phyloP scores from a whole-genome alignment of 92 coral and sea anemone genomes.

The Porites lobata region DNA sequence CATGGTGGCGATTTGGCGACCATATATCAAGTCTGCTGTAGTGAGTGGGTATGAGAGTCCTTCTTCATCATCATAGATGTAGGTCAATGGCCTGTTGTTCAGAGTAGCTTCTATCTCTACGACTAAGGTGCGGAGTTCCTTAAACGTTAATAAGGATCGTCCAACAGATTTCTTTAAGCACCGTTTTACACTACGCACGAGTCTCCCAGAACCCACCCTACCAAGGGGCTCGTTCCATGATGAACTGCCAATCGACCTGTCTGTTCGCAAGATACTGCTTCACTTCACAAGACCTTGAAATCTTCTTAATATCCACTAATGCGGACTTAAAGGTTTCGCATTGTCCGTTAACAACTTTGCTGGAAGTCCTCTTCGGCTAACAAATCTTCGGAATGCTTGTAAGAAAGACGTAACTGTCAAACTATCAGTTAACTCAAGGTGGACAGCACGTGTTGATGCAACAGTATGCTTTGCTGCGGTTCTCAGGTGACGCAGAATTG shows the following conservation, averaged over 20 bases:
- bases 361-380: not conserved
- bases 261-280: not conserved
- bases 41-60: not conserved
- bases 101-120: not conserved
- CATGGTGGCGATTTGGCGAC: not conserved
- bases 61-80: not conserved
- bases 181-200: not conserved
- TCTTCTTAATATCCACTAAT: not conserved
- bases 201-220: conserved; percentile 13
- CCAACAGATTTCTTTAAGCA: conserved; percentile 2
- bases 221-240: not conserved
- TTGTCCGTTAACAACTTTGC: not conserved
- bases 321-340: conserved; percentile 10
- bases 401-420: not conserved
- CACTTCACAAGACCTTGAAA: not conserved
- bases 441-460: not conserved
- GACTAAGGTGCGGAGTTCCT: not conserved
- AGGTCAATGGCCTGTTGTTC: not conserved
- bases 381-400: not conserved
- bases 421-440: not conserved
- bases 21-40: not conserved
- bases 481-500: too few relatives aligned
- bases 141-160: not conserved
- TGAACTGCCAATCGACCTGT: not conserved
- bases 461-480: not conserved